Evolutionary conservation across 2,888 invertebrate genomes (phyloP), one percentile per base, ranked within the genome.

Genomic region (Acrobasis consociella): DNA sequence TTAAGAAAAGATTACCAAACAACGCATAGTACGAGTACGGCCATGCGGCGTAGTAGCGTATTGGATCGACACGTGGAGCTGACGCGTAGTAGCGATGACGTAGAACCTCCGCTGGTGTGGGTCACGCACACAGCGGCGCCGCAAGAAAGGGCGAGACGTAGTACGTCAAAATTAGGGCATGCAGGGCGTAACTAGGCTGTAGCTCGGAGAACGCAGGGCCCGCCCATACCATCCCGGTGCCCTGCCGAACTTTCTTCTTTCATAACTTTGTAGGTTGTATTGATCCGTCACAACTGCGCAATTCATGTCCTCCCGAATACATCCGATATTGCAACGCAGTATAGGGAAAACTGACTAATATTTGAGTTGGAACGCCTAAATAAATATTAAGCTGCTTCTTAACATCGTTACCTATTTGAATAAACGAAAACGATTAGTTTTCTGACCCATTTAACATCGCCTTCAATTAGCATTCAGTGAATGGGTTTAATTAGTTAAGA

Each of bases 241-340:
- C 88, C 85, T 87, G 86, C 88, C 88, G 84, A 91, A 91, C 84
- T 91, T 90, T 86, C 90, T 88, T 87, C 88, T 91, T 91, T 91
- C 91, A 91, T 91, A 91, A 91, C 90, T 91, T 89, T 83, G 89
- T 85, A 86, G 85, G 86, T 78, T 74, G 87, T 91, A 91, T 91
- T 88, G 91, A 91, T 91, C 91, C 91, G 86, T 85, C 87, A 86
- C 82, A 87, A 88, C 89, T 90, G 89, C 91, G 91, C 91, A 87
- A 88, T 89, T 89, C 88, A 88, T 86, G 85, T 85, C 82, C 81
- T 83, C 84, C 77, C 80, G 77, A 76, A 80, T 81, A 82, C 78
- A 82, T 75, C 78, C 78, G 75, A 80, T 82, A 81, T 80, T 82
- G 80, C 81, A 81, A 76, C 73, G 74, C 76, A 75, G 74, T 74